phyloP scores from a whole-genome alignment of 2,113 vertebrate genomes.

The Corythornis vintsioides region DNA sequence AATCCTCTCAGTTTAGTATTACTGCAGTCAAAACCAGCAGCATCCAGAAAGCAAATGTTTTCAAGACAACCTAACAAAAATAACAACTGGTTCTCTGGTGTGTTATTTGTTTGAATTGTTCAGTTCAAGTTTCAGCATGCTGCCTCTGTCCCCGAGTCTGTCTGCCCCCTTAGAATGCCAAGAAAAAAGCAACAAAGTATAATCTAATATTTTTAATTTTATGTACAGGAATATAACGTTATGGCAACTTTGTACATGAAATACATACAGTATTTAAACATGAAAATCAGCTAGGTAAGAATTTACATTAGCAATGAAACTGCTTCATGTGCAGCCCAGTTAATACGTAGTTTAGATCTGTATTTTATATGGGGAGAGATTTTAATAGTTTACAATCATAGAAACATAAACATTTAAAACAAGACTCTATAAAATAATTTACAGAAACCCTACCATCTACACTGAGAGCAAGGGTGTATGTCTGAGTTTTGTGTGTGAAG shows the following conservation, averaged over 20 bases:
- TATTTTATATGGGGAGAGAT: conserved; percentile 71
- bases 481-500: conserved; percentile 64
- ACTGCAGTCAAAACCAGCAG: neutral
- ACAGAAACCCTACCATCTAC: conserved; percentile 82
- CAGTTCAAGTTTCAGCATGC: neutral
- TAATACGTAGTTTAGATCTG: conserved; percentile 86
- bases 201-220: conserved; percentile 84
- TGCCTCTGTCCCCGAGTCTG: neutral
- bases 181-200: conserved; percentile 58
- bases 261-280: conserved; percentile 88
- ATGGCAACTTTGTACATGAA: conserved; percentile 95
- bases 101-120: neutral
- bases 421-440: conserved; percentile 98
- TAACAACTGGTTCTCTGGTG: neutral
- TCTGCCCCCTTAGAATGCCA: neutral
- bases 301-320: conserved; percentile 87
- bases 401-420: conserved; percentile 85
- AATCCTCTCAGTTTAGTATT: neutral
- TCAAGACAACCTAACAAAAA: neutral
- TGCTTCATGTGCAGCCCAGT: conserved; percentile 72
- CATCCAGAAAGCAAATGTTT: conserved; percentile 3
- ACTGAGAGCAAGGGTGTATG: conserved; percentile 60
- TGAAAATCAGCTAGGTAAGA: conserved; percentile 85
- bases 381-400: conserved; percentile 88
- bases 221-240: conserved; percentile 83